Percentiles rank a stretch among this genome's conserved stretches.
Evolutionary conservation across 2,113 vertebrate genomes (phyloP).

Genomic region (Chauna torquata): DNA sequence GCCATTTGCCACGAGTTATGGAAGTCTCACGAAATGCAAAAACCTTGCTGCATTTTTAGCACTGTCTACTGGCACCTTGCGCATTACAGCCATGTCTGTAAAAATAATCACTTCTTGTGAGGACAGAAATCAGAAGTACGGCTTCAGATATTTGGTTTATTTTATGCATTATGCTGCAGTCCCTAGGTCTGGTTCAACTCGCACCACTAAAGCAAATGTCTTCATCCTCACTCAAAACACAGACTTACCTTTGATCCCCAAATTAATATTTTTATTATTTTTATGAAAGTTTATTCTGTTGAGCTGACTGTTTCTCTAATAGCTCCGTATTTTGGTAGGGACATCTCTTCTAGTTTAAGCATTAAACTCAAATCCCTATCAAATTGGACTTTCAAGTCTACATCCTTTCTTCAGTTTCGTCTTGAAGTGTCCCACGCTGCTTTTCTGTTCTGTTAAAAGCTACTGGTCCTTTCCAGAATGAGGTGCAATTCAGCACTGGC

Average conservation of each 20-base stretch:
- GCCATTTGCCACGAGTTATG: not conserved
- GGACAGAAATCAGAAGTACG: not conserved
- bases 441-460: not conserved
- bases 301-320: not conserved
- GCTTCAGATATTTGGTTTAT: not conserved
- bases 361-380: not conserved
- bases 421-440: not conserved
- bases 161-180: not conserved
- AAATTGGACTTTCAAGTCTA: not conserved
- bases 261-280: not conserved
- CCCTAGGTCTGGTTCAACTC: not conserved
- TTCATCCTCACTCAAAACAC: not conserved
- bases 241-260: not conserved
- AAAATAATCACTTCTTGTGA: too few relatives aligned
- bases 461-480: not conserved
- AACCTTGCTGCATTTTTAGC: not conserved
- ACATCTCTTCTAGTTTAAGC: not conserved
- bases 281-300: not conserved
- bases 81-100: not conserved
- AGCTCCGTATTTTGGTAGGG: not conserved
- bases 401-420: not conserved
- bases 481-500: not conserved
- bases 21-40: not conserved
- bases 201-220: not conserved
- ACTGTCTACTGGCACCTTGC: not conserved